A percentile compares a stretch with the other conserved stretches of the same genome.
phyloP scores from a whole-genome alignment of 2,888 invertebrate genomes.

The Oscheius myriophilus region DNA sequence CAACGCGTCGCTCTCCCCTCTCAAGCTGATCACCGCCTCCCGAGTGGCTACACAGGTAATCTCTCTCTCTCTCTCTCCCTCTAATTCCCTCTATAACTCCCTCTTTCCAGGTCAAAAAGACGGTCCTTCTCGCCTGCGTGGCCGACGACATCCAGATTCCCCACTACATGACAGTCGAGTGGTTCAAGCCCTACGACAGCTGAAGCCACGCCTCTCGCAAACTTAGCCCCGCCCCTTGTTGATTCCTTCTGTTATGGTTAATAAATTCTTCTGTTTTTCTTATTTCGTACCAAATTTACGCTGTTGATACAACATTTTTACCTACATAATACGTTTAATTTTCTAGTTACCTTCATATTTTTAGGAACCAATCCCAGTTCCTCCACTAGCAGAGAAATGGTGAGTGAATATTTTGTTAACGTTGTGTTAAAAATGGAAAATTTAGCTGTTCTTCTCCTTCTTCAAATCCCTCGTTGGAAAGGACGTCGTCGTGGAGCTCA shows the following conservation, averaged over 20 bases:
- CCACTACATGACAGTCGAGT: constrained; percentile 27
- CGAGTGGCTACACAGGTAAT: constrained; percentile 30
- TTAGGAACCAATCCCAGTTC: too few relatives aligned
- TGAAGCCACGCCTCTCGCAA: background rate
- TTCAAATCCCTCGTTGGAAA: constrained; percentile 98
- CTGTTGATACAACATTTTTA: background rate
- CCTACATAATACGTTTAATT: background rate
- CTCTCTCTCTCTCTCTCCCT: constrained; percentile 1
- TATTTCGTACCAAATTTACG: background rate
- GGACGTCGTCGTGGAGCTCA: constrained; percentile 96
- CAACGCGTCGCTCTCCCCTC: constrained; percentile 11
- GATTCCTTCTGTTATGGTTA: background rate
- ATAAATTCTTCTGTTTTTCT: background rate
- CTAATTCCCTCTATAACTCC: background rate
- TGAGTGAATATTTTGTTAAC: too few relatives aligned
- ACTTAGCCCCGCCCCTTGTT: too few relatives aligned
- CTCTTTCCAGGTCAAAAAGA: constrained; percentile 27
- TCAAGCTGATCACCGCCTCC: constrained; percentile 25
- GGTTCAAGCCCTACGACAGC: constrained; percentile 26
- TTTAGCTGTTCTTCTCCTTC: constrained; percentile 92
- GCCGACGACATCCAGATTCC: constrained; percentile 26
- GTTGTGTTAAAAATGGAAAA: constrained; percentile 1
- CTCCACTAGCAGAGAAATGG: too few relatives aligned
- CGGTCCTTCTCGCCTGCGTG: constrained; percentile 27
- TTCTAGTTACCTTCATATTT: background rate